Base-by-base conservation (phyloP, 2,113 vertebrate genomes). In the Chrysemys picta region DNA sequence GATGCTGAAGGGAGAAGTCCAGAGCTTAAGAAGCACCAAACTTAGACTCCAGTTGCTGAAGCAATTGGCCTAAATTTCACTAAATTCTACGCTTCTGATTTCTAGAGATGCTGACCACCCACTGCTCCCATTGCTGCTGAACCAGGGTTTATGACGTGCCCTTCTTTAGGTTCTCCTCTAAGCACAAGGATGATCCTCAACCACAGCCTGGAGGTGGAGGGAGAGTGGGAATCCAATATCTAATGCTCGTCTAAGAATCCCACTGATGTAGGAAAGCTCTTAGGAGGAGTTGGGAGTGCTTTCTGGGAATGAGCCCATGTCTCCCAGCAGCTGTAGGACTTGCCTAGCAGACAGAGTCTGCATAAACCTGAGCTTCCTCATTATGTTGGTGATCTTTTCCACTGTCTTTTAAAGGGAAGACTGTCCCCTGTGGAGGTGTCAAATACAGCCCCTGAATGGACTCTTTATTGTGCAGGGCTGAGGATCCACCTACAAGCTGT, bases 401-500 rank as follows among this genome's bases (percentile, higher is more conserved):
- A 1, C 78, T 94, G 89, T 65, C 35, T 75, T 93, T 83, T 72
- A 56, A 95, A 57, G 83, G 31, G 90, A 72, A 25, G 76, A 22
- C 10, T 80, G 78, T 42, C 3, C 22, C 9, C 21, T 25, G 89
- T 4, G 42, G 84, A 3, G 50, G 50, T 9, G 2, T 24, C 56
- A 31, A 56, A 84, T 5, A 31, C 42, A 47, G 75, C 72, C 16
- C 88, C 3, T 2, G 82, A 84, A 88, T 11, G 47, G 12, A 49
- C 3, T 84, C 54, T 0, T 87, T 38, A 6, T 35, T 91, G 49
- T 45, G 49, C 42, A 22, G 53, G 35, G 8, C 25, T 75, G 38
- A 38, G 9, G 19, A 42, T 38, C 69, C 69, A 24, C n/a, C 38
- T 42, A 12, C 4, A 22, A 38, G 9, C 9, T 75, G 8, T 10